Conservation (phyloP, 2,888 invertebrate genomes). For the Latheticus oryzae region DNA sequence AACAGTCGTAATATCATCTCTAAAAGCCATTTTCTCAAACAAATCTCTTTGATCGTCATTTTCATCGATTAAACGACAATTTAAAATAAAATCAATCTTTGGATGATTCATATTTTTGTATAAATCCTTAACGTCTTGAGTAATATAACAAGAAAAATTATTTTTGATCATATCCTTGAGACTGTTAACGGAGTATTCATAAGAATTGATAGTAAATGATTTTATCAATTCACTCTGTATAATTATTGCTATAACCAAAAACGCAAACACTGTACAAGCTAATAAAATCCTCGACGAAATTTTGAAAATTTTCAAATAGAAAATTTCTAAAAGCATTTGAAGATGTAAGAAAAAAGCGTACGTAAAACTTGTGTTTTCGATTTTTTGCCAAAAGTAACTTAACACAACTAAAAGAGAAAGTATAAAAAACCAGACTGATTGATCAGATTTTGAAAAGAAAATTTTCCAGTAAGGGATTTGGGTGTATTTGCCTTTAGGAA, state of each 20-base stretch:
- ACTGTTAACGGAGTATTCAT: conserved; percentile 9
- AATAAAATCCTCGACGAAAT: background rate
- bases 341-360: conserved; percentile 6
- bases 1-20: no score
- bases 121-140: conserved; percentile 9
- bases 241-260: conserved; percentile 11
- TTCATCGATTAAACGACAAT: background rate
- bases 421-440: background rate
- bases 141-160: conserved; percentile 8
- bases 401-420: background rate
- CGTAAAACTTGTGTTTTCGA: background rate
- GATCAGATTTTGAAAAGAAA: background rate
- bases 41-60: conserved; percentile 6
- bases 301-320: background rate
- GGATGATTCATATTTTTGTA: background rate
- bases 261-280: background rate
- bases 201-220: conserved; percentile 2
- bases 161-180: conserved; percentile 6
- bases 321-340: conserved; percentile 5
- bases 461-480: conserved; percentile 15
- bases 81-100: background rate
- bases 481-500: conserved; percentile 9
- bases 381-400: background rate
- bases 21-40: background rate
- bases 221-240: conserved; percentile 11